Evolutionary conservation across 2,888 invertebrate genomes (phyloP).

Genomic region (Ormyrus rosae): DNA sequence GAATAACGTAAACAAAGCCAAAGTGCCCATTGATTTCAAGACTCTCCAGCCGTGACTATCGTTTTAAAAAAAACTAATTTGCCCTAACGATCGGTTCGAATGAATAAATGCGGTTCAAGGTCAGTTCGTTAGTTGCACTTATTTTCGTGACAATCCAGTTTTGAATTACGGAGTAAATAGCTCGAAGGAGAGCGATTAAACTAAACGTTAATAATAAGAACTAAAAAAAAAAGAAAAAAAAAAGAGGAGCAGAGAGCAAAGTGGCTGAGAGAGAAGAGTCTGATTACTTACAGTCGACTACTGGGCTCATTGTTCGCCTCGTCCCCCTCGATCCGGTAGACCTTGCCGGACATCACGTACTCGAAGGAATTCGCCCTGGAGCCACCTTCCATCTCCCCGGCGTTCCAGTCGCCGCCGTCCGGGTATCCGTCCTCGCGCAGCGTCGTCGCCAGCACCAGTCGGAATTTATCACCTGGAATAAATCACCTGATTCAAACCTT

Average conservation of each 20-base stretch:
- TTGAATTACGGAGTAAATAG: no score
- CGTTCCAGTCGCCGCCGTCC: constrained; percentile 95
- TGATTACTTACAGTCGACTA: constrained; percentile 82
- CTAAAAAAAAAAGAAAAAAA: not conserved
- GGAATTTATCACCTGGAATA: constrained; percentile 77
- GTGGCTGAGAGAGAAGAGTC: no score
- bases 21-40: constrained; percentile 23
- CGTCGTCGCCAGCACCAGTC: constrained; percentile 95
- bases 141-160: not conserved
- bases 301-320: constrained; percentile 92
- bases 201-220: not conserved
- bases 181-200: no score
- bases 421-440: constrained; percentile 97
- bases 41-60: not conserved
- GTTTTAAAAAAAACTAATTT: no score
- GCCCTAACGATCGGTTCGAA: no score
- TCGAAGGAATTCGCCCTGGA: constrained; percentile 98
- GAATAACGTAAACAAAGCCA: not conserved
- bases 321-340: constrained; percentile 98
- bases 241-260: no score
- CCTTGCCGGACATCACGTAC: constrained; percentile 99
- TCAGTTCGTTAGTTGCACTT: constrained; percentile 16
- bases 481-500: not conserved
- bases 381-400: constrained; percentile 87
- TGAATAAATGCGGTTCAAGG: no score